These are phyloP conservation scores for Zaprionus capensis DNA, from an alignment of 1,140 invertebrate genomes.

Conservation along the genomic window DNA sequence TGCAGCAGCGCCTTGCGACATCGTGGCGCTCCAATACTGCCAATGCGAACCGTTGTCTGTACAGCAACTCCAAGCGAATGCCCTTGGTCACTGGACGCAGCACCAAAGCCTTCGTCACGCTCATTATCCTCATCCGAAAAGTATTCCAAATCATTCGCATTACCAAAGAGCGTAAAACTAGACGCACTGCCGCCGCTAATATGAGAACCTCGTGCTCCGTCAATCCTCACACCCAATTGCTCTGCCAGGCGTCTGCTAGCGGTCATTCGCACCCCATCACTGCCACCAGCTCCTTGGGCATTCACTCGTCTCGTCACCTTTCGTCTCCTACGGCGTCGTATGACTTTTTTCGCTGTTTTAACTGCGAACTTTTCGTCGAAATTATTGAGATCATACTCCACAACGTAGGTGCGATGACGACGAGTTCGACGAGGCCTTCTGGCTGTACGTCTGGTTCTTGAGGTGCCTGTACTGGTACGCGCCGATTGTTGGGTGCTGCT, in stretches of 20 bases:
- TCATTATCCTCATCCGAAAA: constrained; percentile 84
- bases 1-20: constrained; percentile 62
- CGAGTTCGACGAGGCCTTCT: constrained; percentile 57
- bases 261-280: constrained; percentile 74
- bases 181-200: constrained; percentile 57
- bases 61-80: constrained; percentile 76
- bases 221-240: constrained; percentile 73
- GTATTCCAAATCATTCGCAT: constrained; percentile 87
- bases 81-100: constrained; percentile 64
- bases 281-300: neutral
- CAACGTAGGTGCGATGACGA: constrained; percentile 85
- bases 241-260: constrained; percentile 83
- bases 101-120: constrained; percentile 24
- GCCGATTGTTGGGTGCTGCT: constrained; percentile 39
- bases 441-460: constrained; percentile 48
- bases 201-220: constrained; percentile 66
- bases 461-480: constrained; percentile 47
- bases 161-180: constrained; percentile 86
- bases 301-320: constrained; percentile 39
- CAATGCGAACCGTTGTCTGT: constrained; percentile 68
- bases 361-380: constrained; percentile 86
- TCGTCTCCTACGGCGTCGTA: constrained; percentile 84
- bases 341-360: constrained; percentile 84
- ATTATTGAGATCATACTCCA: constrained; percentile 86
- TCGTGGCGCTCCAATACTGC: constrained; percentile 59